These are phyloP conservation scores for Halcyon chelicuti DNA, from an alignment of 2,797 vertebrate species.

Conservation along the genomic window DNA sequence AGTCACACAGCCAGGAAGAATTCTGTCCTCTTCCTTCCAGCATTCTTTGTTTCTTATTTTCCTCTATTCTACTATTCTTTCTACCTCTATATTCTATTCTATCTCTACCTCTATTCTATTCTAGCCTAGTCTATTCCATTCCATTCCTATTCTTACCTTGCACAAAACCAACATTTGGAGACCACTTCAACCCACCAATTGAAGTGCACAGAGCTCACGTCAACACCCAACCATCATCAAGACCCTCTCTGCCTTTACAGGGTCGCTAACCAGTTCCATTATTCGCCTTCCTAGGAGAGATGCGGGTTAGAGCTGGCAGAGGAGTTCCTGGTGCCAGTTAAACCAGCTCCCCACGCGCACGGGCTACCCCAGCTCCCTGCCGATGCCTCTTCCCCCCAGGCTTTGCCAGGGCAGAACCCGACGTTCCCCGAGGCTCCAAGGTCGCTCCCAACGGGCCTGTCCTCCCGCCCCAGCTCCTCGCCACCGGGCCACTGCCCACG, in stretches of 20 bases:
- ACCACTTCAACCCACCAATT: accelerated
- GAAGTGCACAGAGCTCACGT: accelerated
- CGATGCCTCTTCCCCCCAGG: not conserved
- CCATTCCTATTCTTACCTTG: not conserved
- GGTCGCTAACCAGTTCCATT: accelerated
- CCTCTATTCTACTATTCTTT: not conserved
- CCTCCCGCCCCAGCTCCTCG: not conserved
- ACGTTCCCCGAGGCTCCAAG: not conserved
- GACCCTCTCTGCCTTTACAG: accelerated
- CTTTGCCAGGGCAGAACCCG: not conserved
- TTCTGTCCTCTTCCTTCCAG: not conserved
- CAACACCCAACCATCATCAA: accelerated
- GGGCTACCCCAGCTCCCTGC: not conserved
- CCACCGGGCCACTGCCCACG: not conserved
- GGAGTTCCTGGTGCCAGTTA: not conserved
- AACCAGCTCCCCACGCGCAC: not conserved
- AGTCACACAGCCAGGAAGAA: not conserved
- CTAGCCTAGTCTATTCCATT: not conserved
- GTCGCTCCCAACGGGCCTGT: not conserved
- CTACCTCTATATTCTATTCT: not conserved
- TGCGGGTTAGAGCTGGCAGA: accelerated
- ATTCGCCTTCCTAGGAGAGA: accelerated
- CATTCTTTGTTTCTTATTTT: not conserved
- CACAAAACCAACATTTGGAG: accelerated
- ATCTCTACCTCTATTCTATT: not conserved